phyloP scores from a whole-genome alignment of 2,797 vertebrate species.

The Falco biarmicus region DNA sequence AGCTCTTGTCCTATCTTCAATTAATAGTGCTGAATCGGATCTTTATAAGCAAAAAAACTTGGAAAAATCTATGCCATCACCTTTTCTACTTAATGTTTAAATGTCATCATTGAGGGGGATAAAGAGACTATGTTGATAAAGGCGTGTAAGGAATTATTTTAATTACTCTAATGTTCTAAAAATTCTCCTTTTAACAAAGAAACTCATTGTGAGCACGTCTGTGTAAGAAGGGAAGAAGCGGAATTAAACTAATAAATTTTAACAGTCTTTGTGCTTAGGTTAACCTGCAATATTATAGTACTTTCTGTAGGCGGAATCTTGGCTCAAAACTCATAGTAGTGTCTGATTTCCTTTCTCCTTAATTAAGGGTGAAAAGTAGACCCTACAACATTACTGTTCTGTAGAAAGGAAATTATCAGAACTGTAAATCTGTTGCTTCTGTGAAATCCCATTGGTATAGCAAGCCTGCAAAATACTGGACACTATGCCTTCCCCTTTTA shows the following conservation, averaged over 20 bases:
- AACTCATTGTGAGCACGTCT: background rate
- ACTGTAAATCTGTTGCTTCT: background rate
- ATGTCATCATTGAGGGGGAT: accelerated
- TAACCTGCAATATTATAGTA: background rate
- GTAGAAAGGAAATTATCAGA: background rate
- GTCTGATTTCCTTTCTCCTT: background rate
- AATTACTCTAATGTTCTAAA: background rate
- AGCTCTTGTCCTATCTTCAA: background rate
- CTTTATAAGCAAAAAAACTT: background rate
- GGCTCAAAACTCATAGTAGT: background rate
- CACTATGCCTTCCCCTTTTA: accelerated
- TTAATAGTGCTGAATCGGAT: background rate
- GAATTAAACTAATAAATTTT: background rate
- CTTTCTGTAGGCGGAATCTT: background rate
- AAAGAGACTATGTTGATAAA: background rate
- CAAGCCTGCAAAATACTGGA: no score
- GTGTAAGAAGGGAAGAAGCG: background rate
- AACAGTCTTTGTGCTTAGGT: background rate
- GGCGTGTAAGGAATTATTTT: background rate
- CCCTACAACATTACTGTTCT: accelerated
- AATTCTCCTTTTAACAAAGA: background rate
- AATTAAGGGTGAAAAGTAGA: background rate
- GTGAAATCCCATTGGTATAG: background rate
- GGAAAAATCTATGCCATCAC: background rate
- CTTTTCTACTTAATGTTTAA: background rate